phyloP scores from a whole-genome alignment of 2,113 vertebrate genomes.

The Isurus oxyrinchus region DNA sequence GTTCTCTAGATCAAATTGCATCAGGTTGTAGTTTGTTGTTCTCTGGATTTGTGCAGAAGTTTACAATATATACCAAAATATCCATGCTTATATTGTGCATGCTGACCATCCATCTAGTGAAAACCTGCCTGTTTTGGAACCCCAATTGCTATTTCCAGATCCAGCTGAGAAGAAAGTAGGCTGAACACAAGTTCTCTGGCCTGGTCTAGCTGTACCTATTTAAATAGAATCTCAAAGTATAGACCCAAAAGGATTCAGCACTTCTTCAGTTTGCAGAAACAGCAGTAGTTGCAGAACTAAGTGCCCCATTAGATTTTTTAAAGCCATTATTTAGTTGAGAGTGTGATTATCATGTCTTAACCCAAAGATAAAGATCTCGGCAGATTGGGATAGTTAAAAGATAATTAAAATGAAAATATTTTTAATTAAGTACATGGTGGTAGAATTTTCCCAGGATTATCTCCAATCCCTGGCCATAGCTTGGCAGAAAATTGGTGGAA shows the following conservation, averaged over 20 bases:
- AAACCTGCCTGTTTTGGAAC: background rate
- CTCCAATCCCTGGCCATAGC: background rate
- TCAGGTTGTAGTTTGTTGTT: background rate
- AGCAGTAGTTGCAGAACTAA: background rate
- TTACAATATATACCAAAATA: background rate
- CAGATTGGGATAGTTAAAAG: background rate
- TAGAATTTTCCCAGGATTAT: background rate
- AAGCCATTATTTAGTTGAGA: background rate
- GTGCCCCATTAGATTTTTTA: background rate
- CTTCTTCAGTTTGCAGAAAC: background rate
- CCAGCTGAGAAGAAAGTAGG: background rate
- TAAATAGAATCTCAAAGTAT: background rate
- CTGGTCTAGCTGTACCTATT: background rate
- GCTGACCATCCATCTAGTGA: too few species aligned
- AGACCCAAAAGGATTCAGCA: background rate
- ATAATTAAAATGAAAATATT: background rate
- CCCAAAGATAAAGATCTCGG: background rate
- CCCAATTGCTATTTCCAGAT: background rate
- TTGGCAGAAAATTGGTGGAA: background rate
- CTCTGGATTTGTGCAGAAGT: background rate
- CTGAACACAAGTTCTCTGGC: background rate
- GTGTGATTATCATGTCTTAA: background rate
- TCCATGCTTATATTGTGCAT: background rate
- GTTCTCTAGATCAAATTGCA: background rate
- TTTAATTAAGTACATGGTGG: background rate